Base-by-base conservation (phyloP, 2,888 invertebrate genomes). In the Lasioglossum zephyrum region DNA sequence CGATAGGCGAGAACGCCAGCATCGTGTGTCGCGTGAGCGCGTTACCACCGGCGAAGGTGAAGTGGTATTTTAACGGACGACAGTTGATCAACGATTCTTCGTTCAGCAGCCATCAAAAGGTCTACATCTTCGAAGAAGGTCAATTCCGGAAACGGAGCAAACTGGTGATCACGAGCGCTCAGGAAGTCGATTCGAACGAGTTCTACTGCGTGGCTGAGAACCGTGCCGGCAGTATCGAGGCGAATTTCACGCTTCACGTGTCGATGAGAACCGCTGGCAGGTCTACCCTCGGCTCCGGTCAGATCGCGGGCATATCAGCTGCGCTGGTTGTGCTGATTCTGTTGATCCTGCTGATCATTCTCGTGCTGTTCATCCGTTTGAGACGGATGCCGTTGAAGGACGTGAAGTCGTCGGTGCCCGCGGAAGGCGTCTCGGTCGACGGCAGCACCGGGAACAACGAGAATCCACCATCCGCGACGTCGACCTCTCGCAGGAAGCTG, bases 171-270 rank as follows among this genome's bases (percentile, higher is more conserved):
- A 98, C 97, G 53, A 98, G 98, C 94, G 97, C 98, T 36, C 98
- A 98, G 95, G 98, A 98, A 94, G 96, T 97, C 3, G 98, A 98
- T 94, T 97, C 97, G 0, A 97, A 97, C 82, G 98, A 98, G 92
- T 98, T 98, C 95, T 98, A 98, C 94, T 98, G 98, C 95, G 97
- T 98, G 2, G 98, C 98, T 13, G 98, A 98, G 95, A 99, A 98
- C 95, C 97, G 97, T 85, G 98, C 98, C 5, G 98, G 98, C 39
- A 97, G 97, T 92, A 97, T 97, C 53, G 98, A 98, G 95, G 98
- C 98, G 22, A 98, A 98, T 95, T 98, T 98, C 93, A 98, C 98
- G 60, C 96, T 98, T 66, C 97, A 97, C 93, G 97, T 98, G 79
- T 97, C 97, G 77, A 96, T 97, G 95, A 96, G 97, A 82, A 96